Evolutionary conservation across 1,140 invertebrate genomes (phyloP).

Genomic region (Musca vetustissima): DNA sequence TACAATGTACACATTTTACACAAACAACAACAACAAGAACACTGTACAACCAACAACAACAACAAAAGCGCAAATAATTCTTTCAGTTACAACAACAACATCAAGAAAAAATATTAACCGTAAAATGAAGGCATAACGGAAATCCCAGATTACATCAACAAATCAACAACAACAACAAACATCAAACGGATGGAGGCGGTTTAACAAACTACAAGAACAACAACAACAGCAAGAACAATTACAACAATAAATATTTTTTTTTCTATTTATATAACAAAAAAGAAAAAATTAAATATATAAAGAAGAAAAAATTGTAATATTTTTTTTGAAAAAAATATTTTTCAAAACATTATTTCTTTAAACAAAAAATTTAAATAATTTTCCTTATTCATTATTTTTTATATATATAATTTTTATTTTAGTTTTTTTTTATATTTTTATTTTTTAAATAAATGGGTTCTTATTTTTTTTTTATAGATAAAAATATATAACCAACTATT

Average conservation of each 20-base stretch:
- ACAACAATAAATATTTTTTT: too few relatives aligned
- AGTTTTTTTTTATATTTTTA: conserved; percentile 13
- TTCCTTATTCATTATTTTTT: too few relatives aligned
- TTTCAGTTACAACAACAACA: conserved; percentile 30
- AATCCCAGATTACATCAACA: not conserved
- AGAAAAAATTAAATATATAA: conserved; percentile 8
- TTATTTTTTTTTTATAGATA: conserved; percentile 12
- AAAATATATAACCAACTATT: not conserved
- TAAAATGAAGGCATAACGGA: not conserved
- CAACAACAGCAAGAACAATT: too few relatives aligned
- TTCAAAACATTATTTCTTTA: too few relatives aligned
- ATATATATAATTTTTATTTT: conserved; percentile 2
- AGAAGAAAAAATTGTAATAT: conserved; percentile 1
- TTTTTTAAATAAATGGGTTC: conserved; percentile 4
- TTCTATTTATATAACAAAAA: not conserved
- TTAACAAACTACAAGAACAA: too few relatives aligned
- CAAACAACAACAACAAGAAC: conserved; percentile 30
- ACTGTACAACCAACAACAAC: conserved; percentile 31
- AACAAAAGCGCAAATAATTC: conserved; percentile 28
- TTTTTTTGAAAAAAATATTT: not conserved
- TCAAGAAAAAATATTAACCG: not conserved
- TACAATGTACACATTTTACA: conserved; percentile 29
- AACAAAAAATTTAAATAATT: too few relatives aligned
- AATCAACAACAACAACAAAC: too few relatives aligned
- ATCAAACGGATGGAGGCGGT: conserved; percentile 7